A percentile compares a stretch with the other conserved stretches of the same genome.
These are phyloP conservation scores for Cryptus armator DNA, from an alignment of 2,888 invertebrate species.

Conservation along the genomic window DNA sequence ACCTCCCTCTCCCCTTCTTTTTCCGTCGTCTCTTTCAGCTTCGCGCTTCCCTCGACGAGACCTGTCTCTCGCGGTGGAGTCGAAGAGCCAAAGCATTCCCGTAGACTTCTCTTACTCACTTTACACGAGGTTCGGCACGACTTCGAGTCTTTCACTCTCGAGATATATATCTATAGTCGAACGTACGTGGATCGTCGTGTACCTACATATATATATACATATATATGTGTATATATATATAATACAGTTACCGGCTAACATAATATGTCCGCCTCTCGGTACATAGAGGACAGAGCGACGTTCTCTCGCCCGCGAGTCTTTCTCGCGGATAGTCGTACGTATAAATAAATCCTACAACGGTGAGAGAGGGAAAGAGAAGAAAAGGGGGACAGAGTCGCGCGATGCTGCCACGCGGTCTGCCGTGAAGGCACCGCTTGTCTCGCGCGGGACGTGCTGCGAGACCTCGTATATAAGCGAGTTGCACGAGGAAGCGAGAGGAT, in stretches of 20 bases:
- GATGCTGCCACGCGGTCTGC: constrained; percentile 84
- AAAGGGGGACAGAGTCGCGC: constrained; percentile 54
- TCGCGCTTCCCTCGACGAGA: not conserved
- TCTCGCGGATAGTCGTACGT: constrained; percentile 69
- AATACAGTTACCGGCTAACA: constrained; percentile 10
- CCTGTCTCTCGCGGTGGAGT: constrained; percentile 45
- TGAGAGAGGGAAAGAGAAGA: constrained; percentile 18
- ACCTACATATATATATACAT: not conserved
- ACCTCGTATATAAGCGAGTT: constrained; percentile 17
- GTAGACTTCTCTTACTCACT: constrained; percentile 36
- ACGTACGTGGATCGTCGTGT: not conserved
- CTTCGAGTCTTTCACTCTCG: constrained; percentile 30
- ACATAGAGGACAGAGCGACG: constrained; percentile 39
- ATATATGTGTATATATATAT: not conserved
- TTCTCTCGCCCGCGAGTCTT: constrained; percentile 36
- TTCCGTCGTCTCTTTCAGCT: constrained; percentile 39
- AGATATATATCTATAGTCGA: constrained; percentile 18
- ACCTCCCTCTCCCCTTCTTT: not conserved
- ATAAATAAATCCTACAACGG: constrained; percentile 81
- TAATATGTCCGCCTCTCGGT: constrained; percentile 46
- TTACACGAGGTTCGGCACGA: constrained; percentile 39
- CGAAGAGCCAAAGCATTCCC: constrained; percentile 61
- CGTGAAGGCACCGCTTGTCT: constrained; percentile 74
- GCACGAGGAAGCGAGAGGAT: constrained; percentile 39
- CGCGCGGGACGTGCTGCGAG: constrained; percentile 50